phyloP scores from a whole-genome alignment of 2,888 invertebrate species.

The Thymelicus sylvestris region DNA sequence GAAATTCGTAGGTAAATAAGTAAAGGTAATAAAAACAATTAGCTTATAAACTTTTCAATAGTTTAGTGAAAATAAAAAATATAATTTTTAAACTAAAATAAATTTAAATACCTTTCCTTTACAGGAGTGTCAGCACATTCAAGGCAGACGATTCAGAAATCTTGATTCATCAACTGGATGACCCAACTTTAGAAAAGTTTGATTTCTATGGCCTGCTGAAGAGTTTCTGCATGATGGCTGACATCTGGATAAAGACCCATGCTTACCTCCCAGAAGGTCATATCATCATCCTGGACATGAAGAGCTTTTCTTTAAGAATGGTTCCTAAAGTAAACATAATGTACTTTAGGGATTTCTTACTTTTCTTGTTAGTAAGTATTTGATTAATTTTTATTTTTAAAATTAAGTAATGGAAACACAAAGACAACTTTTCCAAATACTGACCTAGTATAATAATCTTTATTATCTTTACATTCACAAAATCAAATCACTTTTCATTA shows the following conservation, averaged over 20 bases:
- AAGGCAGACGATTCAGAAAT: conserved; percentile 59
- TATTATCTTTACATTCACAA: too few species aligned
- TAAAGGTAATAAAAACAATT: too few species aligned
- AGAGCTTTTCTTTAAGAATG: conserved; percentile 59
- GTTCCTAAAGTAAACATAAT: conserved; percentile 67
- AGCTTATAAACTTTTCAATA: too few species aligned
- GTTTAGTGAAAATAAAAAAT: too few species aligned
- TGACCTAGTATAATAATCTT: too few species aligned
- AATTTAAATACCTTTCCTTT: conserved; percentile 33
- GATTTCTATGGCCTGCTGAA: conserved; percentile 66
- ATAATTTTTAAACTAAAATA: too few species aligned
- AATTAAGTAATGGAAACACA: too few species aligned
- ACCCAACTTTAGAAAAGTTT: conserved; percentile 60
- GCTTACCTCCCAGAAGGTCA: conserved; percentile 61
- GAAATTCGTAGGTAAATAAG: too few species aligned
- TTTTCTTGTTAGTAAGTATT: conserved; percentile 66
- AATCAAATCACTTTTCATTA: too few species aligned
- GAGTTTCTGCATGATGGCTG: conserved; percentile 59
- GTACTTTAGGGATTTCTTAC: conserved; percentile 65
- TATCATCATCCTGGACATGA: conserved; percentile 66
- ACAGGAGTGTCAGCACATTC: conserved; percentile 59
- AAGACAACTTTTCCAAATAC: too few species aligned
- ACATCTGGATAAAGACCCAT: conserved; percentile 60
- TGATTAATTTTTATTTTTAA: too few species aligned
- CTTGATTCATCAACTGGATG: conserved; percentile 63